A percentile compares a stretch with the other conserved stretches of the same genome.
These are phyloP conservation scores for Sebastes matsubarae DNA, from an alignment of 2,797 vertebrate species.

Conservation along the genomic window DNA sequence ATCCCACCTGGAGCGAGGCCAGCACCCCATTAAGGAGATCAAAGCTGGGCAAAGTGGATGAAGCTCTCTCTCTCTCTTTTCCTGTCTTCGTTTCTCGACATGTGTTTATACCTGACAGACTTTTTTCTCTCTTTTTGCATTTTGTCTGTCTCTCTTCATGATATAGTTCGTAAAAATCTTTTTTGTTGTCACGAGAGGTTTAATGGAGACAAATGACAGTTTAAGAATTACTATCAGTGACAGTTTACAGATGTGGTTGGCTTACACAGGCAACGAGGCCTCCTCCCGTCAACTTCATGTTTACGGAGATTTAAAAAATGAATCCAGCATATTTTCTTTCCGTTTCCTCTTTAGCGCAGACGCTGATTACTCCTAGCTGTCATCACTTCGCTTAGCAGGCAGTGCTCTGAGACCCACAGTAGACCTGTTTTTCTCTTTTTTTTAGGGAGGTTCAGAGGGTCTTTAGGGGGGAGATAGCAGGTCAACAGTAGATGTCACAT, in stretches of 20 bases:
- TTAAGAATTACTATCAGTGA: slow-evolving; percentile 34
- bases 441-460: too few relatives aligned
- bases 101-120: slow-evolving; percentile 32
- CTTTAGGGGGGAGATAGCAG: background rate
- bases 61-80: slow-evolving; percentile 39
- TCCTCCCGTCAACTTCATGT: slow-evolving; percentile 13
- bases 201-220: background rate
- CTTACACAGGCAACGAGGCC: background rate
- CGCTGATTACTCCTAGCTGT: slow-evolving; percentile 39
- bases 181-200: background rate
- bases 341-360: slow-evolving; percentile 13
- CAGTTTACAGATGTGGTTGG: slow-evolving; percentile 20
- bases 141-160: background rate
- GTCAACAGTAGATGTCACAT: background rate
- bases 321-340: slow-evolving; percentile 19
- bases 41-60: slow-evolving; percentile 72
- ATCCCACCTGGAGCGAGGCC: slow-evolving; percentile 73
- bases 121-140: background rate
- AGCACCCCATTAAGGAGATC: slow-evolving; percentile 79
- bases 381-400: slow-evolving; percentile 22
- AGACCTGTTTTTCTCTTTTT: background rate
- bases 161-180: background rate
- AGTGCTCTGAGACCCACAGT: background rate
- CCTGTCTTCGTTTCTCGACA: slow-evolving; percentile 26
- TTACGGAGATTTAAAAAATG: slow-evolving; percentile 16